These are phyloP conservation scores for Nannobrachium achirus DNA, from an alignment of 2,113 vertebrate species.

Conservation along the genomic window DNA sequence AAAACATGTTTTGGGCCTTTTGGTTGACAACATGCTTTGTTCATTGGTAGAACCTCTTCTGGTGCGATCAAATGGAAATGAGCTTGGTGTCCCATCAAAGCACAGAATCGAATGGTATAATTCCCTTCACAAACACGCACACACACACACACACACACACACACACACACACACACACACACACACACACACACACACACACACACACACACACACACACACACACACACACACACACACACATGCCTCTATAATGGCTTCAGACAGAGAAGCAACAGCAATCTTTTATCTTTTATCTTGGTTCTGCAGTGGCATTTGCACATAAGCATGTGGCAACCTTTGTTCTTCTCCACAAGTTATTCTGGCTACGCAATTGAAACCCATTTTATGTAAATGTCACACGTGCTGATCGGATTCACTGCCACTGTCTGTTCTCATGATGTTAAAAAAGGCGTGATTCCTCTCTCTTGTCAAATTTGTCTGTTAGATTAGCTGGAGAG, in stretches of 20 bases:
- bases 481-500: conserved; percentile 21
- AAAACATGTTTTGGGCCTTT: neutral
- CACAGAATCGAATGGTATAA: neutral
- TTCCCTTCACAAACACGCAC: neutral
- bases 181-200: neutral
- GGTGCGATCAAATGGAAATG: neutral
- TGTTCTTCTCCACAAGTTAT: conserved; percentile 13
- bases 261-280: neutral
- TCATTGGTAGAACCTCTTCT: neutral
- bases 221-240: conserved; percentile 3
- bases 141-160: conserved; percentile 1
- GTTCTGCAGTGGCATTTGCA: conserved; percentile 18
- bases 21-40: neutral
- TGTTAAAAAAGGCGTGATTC: conserved; percentile 6
- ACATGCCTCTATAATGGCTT: neutral
- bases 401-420: neutral
- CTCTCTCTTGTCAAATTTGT: conserved; percentile 26
- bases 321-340: conserved; percentile 24
- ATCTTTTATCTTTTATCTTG: conserved; percentile 24
- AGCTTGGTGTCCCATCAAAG: neutral
- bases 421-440: conserved; percentile 11
- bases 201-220: neutral
- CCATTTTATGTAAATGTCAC: conserved; percentile 45
- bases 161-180: conserved; percentile 5
- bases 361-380: conserved; percentile 16